Percentiles rank a stretch among this genome's conserved stretches.
Evolutionary conservation across 2,113 vertebrate species (phyloP).

Genomic region (Melanostigma gelatinosum): DNA sequence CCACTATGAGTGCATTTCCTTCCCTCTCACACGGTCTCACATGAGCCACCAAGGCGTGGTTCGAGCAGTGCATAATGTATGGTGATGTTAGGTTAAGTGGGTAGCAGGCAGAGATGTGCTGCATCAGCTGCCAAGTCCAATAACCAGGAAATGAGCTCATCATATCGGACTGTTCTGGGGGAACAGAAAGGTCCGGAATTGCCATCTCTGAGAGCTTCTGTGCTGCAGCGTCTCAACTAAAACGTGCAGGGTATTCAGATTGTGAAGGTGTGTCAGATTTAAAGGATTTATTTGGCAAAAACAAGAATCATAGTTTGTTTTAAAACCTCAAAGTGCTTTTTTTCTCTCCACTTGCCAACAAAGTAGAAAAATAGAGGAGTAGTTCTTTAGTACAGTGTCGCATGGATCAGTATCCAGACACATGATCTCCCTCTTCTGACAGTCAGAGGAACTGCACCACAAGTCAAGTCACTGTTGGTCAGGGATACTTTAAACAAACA

Average conservation of each 20-base stretch:
- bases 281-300: neutral
- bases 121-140: slow-evolving; percentile 56
- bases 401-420: neutral
- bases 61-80: slow-evolving; percentile 65
- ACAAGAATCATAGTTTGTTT: neutral
- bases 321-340: neutral
- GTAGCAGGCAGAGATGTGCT: slow-evolving; percentile 41
- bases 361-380: neutral
- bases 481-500: neutral
- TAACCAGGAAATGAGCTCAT: slow-evolving; percentile 70
- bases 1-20: neutral
- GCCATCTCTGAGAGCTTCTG: slow-evolving; percentile 8
- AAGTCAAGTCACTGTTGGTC: neutral
- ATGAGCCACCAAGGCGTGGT: slow-evolving; percentile 5
- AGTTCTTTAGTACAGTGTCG: neutral
- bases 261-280: neutral
- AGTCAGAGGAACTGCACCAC: slow-evolving; percentile 19
- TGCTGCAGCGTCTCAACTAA: neutral
- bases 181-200: slow-evolving; percentile 3
- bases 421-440: slow-evolving; percentile 50
- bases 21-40: slow-evolving; percentile 18
- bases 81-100: slow-evolving; percentile 70
- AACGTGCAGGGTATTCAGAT: neutral
- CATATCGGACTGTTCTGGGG: slow-evolving; percentile 17
- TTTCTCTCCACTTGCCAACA: neutral